phyloP scores from a whole-genome alignment of 2,113 vertebrate genomes.

The Poicephalus meyeri region DNA sequence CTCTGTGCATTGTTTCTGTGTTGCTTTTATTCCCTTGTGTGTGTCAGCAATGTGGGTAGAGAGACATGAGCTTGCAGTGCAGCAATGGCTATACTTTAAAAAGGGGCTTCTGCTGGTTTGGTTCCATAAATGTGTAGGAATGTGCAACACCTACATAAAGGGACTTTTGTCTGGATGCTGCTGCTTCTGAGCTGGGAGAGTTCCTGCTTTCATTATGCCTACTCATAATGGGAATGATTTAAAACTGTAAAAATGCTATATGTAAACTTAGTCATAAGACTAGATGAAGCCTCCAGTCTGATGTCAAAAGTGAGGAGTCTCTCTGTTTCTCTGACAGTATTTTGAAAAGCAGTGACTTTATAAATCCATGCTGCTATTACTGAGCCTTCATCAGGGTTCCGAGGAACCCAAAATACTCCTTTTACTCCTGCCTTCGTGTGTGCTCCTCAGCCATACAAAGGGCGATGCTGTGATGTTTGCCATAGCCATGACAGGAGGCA shows the following conservation, averaged over 20 bases:
- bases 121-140: neutral
- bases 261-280: neutral
- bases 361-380: neutral
- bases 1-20: neutral
- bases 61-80: neutral
- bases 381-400: neutral
- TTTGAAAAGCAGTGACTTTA: neutral
- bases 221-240: neutral
- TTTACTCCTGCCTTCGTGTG: neutral
- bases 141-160: neutral
- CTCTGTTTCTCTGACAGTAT: neutral
- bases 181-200: neutral
- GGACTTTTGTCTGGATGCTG: neutral
- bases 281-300: neutral
- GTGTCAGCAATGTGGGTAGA: rapidly evolving
- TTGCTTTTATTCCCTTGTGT: neutral
- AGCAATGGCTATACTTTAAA: neutral
- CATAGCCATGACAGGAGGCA: neutral
- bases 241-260: neutral
- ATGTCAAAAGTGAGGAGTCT: neutral
- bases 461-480: neutral
- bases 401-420: neutral
- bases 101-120: neutral
- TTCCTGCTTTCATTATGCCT: neutral
- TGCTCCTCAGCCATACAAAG: neutral